Base-by-base conservation (phyloP, 2,888 invertebrate genomes). In the Drosophila demipolita region DNA sequence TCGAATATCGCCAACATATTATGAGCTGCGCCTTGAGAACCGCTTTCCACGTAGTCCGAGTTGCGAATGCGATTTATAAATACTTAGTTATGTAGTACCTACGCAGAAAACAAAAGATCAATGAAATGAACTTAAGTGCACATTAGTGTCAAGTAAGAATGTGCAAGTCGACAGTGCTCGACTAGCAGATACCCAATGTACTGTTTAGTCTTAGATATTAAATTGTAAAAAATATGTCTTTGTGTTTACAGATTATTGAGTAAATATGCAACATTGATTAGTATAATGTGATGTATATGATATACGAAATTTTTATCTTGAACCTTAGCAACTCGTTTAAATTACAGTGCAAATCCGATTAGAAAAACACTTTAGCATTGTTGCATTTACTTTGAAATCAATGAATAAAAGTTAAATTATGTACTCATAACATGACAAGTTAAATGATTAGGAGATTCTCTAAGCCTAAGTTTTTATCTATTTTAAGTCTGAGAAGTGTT, bases 1-100 rank as follows among this genome's bases (percentile, higher is more conserved):
- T 58, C 20, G 23, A 76, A 49, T 29, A 71, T 26, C 15, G 17
- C 49, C 11, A 35, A 32, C 77, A 75, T 76, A 3, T 23, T 45
- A 3, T 38, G 11, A 23, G 6, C 6, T 45, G 12, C 6, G n/a
- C 3, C 11, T 45, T 23, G 12, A 3, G 45, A 45, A 45, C 45
- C 23, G 45, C 20, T 3, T 42, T 42, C 3, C 11, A 2, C n/a
- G 55, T 11, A 11, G 60, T 52, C 35, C 5, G n/a, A 32, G 11
- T n/a, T 48, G 32, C n/a, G 5, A 38, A 38, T 75, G 62, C 20
- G 42, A 38, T 8, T 17, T 4, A 23, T 8, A 8, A 15, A 15
- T 1, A 2, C 53, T 17, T 20, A 20, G 4, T 23, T 9, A 15
- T 36, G 4, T 45, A 8, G 15, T 15, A 45, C 8, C 2, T 23